Base-by-base conservation (phyloP, 2,113 vertebrate species). In the Pipra filicauda region DNA sequence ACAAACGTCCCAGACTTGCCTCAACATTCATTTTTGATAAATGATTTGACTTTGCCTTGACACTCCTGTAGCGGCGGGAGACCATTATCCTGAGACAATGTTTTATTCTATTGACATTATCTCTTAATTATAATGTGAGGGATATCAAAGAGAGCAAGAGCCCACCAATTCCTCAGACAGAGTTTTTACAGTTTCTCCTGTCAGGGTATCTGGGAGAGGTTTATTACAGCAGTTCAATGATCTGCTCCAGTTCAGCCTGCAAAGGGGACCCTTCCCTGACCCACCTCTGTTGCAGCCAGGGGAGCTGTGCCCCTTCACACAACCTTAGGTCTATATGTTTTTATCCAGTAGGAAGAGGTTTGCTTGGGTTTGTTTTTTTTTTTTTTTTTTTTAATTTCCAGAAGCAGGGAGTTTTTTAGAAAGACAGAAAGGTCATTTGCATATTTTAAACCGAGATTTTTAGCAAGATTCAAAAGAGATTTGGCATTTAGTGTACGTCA, bases 71-170 rank as follows among this genome's bases (percentile, higher is more conserved):
- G 97, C 97, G 70, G 97, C 96, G 0, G 97, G 97, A 97, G 96
- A 65, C 98, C 96, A 92, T 97, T 97, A 96, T 69, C 93, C 96
- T 3, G 71, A 95, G 97, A 97, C 97, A 93, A 86, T 84, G 92
- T 93, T 97, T 97, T 93, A 95, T 96, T 93, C 95, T 73, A 81
- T 89, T 96, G 97, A 97, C 97, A 95, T 97, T 97, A 96, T 97
- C 97, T 98, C 97, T 97, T 98, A 97, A 97, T 98, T 97, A 97
- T 97, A 96, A 97, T 39, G 74, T 62, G 97, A 97, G 96, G 28
- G 66, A 97, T 75, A 96, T 55, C 85, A 95, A 39, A 31, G 83
- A 5, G 87, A 89, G 78, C 35, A 5, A 70, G 57, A 89, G 90
- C 86, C 89, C 95, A 93, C 91, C 96, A 33, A 97, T 92, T 87